A percentile compares a stretch with the other conserved stretches of the same genome.
These are phyloP conservation scores for Dendrolimus punctatus DNA, from an alignment of 1,140 invertebrate genomes.

Conservation along the genomic window DNA sequence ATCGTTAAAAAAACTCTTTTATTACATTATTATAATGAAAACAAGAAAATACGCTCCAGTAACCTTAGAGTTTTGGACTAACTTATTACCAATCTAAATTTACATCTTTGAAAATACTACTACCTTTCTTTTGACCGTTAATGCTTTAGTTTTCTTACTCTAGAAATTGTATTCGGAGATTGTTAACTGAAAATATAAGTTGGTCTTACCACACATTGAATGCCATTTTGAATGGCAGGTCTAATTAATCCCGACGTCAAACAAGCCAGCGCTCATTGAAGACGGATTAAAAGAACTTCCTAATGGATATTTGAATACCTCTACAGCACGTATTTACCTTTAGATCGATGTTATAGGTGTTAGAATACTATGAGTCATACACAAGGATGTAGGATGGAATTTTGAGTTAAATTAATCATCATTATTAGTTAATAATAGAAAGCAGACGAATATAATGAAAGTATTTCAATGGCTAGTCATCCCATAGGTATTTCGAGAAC, in stretches of 20 bases:
- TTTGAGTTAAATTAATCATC: too few relatives aligned
- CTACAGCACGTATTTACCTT: conserved; percentile 34
- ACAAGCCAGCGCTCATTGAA: conserved; percentile 38
- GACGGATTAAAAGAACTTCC: conserved; percentile 49
- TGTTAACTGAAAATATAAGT: conserved; percentile 16
- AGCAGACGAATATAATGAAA: too few relatives aligned
- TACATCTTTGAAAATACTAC: too few relatives aligned
- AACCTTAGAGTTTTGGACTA: background rate
- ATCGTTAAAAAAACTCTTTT: conserved; percentile 8
- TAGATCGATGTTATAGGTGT: conserved; percentile 12
- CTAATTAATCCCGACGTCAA: conserved; percentile 62
- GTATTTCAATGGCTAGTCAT: too few relatives aligned
- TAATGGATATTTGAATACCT: conserved; percentile 62
- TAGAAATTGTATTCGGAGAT: conserved; percentile 1
- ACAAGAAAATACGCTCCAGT: conserved; percentile 14
- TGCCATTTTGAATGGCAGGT: conserved; percentile 48
- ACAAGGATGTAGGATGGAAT: background rate
- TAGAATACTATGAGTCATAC: conserved; percentile 11
- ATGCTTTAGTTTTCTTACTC: too few relatives aligned
- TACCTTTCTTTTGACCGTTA: too few relatives aligned
- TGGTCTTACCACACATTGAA: conserved; percentile 35
- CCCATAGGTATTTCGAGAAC: too few relatives aligned
- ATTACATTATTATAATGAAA: conserved; percentile 9
- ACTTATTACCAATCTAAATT: too few relatives aligned
- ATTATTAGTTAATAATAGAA: too few relatives aligned